These are phyloP conservation scores for Archips crataeganus DNA, from an alignment of 2,888 invertebrate species.

Conservation along the genomic window DNA sequence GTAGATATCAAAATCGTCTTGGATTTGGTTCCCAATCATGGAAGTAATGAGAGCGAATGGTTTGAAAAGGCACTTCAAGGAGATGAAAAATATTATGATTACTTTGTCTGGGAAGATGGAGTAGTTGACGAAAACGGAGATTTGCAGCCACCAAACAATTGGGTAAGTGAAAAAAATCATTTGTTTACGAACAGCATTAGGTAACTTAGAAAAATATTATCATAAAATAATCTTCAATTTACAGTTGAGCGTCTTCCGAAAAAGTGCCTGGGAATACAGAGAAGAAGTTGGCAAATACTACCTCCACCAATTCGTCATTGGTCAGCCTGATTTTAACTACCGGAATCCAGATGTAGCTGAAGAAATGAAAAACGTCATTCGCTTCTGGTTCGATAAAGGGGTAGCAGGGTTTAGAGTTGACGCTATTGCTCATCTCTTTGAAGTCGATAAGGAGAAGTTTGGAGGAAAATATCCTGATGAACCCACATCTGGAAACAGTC, in stretches of 20 bases:
- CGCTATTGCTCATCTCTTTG: constrained; percentile 89
- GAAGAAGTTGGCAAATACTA: constrained; percentile 89
- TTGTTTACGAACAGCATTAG: neutral
- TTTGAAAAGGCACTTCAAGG: constrained; percentile 90
- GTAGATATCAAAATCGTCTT: constrained; percentile 87
- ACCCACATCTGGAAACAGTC: constrained; percentile 72
- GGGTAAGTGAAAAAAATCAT: constrained; percentile 79
- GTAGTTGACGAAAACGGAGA: constrained; percentile 75
- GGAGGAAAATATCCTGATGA: constrained; percentile 84
- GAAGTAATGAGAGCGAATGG: constrained; percentile 94
- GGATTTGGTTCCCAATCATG: constrained; percentile 91
- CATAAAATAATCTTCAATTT: constrained; percentile 39
- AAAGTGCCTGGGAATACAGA: constrained; percentile 91
- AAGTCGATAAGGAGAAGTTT: constrained; percentile 77
- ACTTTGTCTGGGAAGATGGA: constrained; percentile 91
- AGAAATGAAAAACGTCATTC: constrained; percentile 88
- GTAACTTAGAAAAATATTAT: neutral
- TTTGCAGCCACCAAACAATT: constrained; percentile 89
- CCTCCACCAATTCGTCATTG: constrained; percentile 89
- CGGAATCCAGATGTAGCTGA: constrained; percentile 87
- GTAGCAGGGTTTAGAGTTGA: constrained; percentile 95
- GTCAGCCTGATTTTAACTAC: constrained; percentile 92
- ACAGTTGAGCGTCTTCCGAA: constrained; percentile 86
- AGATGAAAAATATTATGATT: constrained; percentile 88
- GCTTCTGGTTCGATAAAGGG: constrained; percentile 93